Evolutionary conservation across 2,797 vertebrate genomes (phyloP).

Genomic region (Hippoglossus hippoglossus): DNA sequence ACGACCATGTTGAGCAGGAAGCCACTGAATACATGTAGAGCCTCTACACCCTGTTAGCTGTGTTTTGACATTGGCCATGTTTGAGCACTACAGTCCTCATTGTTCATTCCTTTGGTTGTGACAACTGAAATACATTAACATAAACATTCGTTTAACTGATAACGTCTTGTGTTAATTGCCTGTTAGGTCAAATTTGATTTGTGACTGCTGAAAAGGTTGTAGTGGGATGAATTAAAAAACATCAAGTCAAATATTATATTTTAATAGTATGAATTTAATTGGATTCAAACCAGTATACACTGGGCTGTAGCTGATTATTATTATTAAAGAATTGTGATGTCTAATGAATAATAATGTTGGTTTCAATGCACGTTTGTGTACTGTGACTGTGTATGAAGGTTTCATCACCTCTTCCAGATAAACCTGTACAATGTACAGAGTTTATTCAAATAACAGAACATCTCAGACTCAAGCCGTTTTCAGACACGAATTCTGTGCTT

Average conservation of each 20-base stretch:
- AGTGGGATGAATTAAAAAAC: slow-evolving; percentile 12
- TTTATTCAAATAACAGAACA: too few relatives aligned
- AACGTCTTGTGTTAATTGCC: slow-evolving; percentile 5
- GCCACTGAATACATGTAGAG: slow-evolving; percentile 3
- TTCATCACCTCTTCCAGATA: too few relatives aligned
- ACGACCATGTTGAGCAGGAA: slow-evolving; percentile 12
- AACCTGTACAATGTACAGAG: too few relatives aligned
- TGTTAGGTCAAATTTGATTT: slow-evolving; percentile 26
- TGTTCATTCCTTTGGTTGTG: slow-evolving; percentile 14
- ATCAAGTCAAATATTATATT: slow-evolving; percentile 1
- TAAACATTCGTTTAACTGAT: slow-evolving; percentile 23
- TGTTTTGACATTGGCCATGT: slow-evolving; percentile 27
- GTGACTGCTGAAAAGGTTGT: slow-evolving; percentile 10
- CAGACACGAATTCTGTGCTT: too few relatives aligned
- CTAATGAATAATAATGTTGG: too few relatives aligned
- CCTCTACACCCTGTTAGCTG: slow-evolving; percentile 10
- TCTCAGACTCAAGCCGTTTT: too few relatives aligned
- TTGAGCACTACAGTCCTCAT: slow-evolving; percentile 2
- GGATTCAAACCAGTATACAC: slow-evolving; percentile 18
- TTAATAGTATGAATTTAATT: slow-evolving; percentile 18
- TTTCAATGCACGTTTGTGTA: too few relatives aligned
- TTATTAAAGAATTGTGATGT: too few relatives aligned
- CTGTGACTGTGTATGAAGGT: too few relatives aligned
- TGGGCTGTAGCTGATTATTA: slow-evolving; percentile 11
- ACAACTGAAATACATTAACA: slow-evolving; percentile 33